Percentiles rank a stretch among this genome's conserved stretches.
Evolutionary conservation across 2,113 vertebrate genomes (phyloP).

Genomic region (Glareola pratincola): DNA sequence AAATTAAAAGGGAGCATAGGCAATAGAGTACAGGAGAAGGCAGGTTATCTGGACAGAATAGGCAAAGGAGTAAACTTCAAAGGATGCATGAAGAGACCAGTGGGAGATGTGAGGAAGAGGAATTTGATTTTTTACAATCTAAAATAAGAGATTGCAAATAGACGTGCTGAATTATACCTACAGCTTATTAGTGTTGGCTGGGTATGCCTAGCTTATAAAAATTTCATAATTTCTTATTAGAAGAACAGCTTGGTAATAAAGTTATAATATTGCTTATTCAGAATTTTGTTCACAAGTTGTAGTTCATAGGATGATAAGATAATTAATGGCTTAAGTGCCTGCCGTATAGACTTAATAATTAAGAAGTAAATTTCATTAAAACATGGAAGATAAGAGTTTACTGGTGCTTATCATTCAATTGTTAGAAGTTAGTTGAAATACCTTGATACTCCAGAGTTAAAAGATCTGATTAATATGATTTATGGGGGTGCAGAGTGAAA

Average conservation of each 20-base stretch:
- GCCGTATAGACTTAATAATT: background rate
- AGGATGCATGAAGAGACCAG: background rate
- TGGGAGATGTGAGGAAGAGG: background rate
- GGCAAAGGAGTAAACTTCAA: background rate
- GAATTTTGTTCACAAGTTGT: background rate
- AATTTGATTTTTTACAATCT: background rate
- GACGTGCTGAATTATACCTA: background rate
- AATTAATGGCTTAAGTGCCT: background rate
- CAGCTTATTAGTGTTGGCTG: background rate
- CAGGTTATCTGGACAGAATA: background rate
- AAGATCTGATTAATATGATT: background rate
- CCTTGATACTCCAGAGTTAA: background rate
- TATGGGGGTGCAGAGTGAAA: background rate
- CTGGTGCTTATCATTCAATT: background rate
- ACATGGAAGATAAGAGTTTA: background rate
- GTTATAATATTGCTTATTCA: background rate
- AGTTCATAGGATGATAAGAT: background rate
- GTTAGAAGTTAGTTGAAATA: background rate
- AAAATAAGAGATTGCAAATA: background rate
- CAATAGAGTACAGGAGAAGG: background rate
- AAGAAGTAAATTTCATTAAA: background rate
- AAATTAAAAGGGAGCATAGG: background rate
- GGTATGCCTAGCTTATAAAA: background rate
- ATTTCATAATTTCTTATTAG: background rate
- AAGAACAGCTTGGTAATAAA: background rate